These are phyloP conservation scores for Bothrops jararaca DNA, from an alignment of 2,113 vertebrate genomes.

Conservation along the genomic window DNA sequence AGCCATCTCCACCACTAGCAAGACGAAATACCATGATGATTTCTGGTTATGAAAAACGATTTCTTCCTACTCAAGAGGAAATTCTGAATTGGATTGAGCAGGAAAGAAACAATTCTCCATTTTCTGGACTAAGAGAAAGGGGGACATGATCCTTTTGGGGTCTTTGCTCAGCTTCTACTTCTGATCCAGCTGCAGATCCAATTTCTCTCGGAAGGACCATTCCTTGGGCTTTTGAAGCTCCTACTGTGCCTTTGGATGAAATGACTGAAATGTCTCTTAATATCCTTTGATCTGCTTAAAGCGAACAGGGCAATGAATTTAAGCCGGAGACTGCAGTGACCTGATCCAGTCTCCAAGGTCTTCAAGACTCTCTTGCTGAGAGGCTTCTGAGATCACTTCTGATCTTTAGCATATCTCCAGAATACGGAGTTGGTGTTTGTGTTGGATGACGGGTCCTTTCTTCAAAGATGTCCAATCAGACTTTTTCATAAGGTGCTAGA, in stretches of 20 bases:
- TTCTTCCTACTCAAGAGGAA: constrained; percentile 64
- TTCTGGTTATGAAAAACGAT: constrained; percentile 67
- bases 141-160: neutral
- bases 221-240: neutral
- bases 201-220: too few species aligned
- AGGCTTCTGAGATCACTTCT: neutral
- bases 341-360: neutral
- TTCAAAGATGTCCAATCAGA: neutral
- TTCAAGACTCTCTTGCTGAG: neutral
- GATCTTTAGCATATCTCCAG: neutral
- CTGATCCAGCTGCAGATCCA: too few species aligned
- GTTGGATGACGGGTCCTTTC: neutral
- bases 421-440: neutral
- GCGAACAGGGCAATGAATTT: neutral
- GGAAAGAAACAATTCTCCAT: too few species aligned
- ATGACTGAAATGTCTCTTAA: neutral
- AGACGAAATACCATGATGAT: neutral
- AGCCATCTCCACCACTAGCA: neutral
- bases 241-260: neutral
- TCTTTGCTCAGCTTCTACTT: too few species aligned
- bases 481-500: neutral
- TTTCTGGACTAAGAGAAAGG: neutral
- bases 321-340: neutral
- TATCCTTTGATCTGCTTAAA: neutral
- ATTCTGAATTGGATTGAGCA: constrained; percentile 36